phyloP scores from a whole-genome alignment of 2,113 vertebrate species.

The Sitta europaea region DNA sequence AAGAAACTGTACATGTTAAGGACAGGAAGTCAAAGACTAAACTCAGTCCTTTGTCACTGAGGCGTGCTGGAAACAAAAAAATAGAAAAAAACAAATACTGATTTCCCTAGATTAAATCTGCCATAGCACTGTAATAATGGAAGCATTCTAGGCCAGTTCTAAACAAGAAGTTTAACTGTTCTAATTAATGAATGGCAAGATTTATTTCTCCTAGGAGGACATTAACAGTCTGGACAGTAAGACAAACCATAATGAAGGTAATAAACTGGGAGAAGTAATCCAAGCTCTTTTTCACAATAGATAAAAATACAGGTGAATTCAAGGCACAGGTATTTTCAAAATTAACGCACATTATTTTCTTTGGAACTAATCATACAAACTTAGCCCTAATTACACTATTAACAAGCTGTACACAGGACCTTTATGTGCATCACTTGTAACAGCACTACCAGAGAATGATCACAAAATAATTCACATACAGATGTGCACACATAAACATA shows the following conservation, averaged over 20 bases:
- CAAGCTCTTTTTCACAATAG: not conserved
- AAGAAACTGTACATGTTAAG: not conserved
- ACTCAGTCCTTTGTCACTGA: not conserved
- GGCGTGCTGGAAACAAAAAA: not conserved
- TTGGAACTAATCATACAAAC: slow-evolving; percentile 62
- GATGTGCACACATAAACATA: slow-evolving; percentile 25
- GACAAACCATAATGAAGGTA: not conserved
- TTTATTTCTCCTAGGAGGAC: not conserved
- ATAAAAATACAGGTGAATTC: slow-evolving; percentile 21
- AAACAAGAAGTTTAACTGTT: not conserved
- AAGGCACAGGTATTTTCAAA: slow-evolving; percentile 51
- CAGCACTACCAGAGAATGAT: slow-evolving; percentile 14
- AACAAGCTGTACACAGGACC: not conserved
- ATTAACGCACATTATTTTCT: slow-evolving; percentile 51
- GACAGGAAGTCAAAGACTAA: slow-evolving; percentile 6
- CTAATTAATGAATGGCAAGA: not conserved
- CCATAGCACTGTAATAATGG: not conserved
- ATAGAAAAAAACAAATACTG: not conserved
- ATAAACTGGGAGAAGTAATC: not conserved
- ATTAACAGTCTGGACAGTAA: not conserved
- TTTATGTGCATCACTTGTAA: not conserved
- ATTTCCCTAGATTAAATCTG: not conserved
- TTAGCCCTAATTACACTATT: slow-evolving; percentile 39
- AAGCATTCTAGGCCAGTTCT: not conserved
- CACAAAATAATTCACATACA: slow-evolving; percentile 32